A percentile compares a stretch with the other conserved stretches of the same genome.
Conservation (phyloP, 1,140 invertebrate genomes). For the Xylocopa sonorina region DNA sequence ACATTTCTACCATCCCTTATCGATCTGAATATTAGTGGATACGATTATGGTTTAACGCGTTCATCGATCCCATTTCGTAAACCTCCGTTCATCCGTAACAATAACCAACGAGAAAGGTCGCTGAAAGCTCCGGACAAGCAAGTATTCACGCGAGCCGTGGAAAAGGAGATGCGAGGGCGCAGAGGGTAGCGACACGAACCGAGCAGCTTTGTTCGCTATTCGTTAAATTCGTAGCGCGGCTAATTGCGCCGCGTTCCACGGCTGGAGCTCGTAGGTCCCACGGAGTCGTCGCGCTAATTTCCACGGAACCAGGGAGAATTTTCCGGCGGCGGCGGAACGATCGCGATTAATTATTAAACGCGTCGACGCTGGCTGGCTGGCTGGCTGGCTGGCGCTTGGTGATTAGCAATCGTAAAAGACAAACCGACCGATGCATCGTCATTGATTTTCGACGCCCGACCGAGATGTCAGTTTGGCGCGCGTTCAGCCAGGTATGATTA, state of each 20-base stretch:
- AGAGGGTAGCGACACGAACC: background rate
- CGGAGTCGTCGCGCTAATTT: conserved; percentile 19
- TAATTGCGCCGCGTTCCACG: conserved; percentile 33
- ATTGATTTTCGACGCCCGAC: conserved; percentile 48
- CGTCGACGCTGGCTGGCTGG: conserved; percentile 6
- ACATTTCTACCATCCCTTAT: too few species aligned
- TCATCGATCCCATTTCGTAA: too few species aligned
- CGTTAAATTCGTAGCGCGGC: conserved; percentile 16
- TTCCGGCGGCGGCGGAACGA: conserved; percentile 26
- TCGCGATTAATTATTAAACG: conserved; percentile 49
- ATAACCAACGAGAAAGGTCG: too few species aligned
- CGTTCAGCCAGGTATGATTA: conserved; percentile 49
- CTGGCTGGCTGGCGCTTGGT: conserved; percentile 1
- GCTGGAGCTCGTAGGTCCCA: conserved; percentile 9
- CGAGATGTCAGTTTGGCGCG: conserved; percentile 50
- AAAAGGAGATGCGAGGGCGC: background rate
- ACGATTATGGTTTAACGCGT: too few species aligned
- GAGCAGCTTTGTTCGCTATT: background rate
- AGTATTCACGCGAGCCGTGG: background rate
- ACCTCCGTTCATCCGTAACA: too few species aligned
- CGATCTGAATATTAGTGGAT: too few species aligned
- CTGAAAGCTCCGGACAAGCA: background rate
- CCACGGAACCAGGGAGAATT: conserved; percentile 28
- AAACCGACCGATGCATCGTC: conserved; percentile 31
- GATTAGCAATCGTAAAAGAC: conserved; percentile 51